Evolutionary conservation across 2,797 vertebrate species (phyloP).

Genomic region (Craterocephalus amniculus): DNA sequence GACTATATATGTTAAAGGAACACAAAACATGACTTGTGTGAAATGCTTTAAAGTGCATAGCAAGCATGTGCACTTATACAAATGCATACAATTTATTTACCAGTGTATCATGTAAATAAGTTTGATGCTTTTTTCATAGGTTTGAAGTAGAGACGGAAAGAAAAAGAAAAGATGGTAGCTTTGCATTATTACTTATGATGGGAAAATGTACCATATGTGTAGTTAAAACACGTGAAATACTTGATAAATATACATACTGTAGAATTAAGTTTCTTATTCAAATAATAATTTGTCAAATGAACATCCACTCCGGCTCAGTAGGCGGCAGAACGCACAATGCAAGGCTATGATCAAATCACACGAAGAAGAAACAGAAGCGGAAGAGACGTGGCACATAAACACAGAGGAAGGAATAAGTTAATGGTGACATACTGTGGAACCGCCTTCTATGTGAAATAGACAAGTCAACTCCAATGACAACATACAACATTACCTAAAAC

Average conservation of each 20-base stretch:
- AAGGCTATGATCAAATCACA: neutral
- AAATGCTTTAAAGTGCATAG: neutral
- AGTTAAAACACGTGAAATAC: neutral
- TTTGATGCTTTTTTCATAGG: neutral
- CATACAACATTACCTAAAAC: conserved; percentile 21
- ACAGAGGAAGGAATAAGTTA: conserved; percentile 48
- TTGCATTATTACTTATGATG: too few species aligned
- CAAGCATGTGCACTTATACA: neutral
- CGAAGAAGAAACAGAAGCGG: conserved; percentile 60
- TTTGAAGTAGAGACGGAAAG: neutral
- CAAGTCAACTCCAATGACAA: conserved; percentile 59
- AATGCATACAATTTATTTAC: neutral
- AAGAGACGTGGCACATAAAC: conserved; percentile 82
- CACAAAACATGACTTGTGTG: neutral
- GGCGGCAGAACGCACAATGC: conserved; percentile 26
- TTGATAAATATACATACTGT: neutral
- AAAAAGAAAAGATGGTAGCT: neutral
- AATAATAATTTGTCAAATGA: neutral
- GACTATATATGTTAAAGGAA: neutral
- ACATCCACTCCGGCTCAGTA: conserved; percentile 35
- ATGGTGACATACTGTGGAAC: conserved; percentile 43
- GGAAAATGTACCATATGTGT: neutral
- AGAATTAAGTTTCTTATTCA: neutral
- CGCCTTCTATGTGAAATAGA: conserved; percentile 1
- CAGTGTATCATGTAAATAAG: neutral